Percentiles rank a stretch among this genome's conserved stretches.
These are phyloP conservation scores for Lepidocyrtinus sp. DNA, from an alignment of 2,888 invertebrate genomes.

Conservation along the genomic window DNA sequence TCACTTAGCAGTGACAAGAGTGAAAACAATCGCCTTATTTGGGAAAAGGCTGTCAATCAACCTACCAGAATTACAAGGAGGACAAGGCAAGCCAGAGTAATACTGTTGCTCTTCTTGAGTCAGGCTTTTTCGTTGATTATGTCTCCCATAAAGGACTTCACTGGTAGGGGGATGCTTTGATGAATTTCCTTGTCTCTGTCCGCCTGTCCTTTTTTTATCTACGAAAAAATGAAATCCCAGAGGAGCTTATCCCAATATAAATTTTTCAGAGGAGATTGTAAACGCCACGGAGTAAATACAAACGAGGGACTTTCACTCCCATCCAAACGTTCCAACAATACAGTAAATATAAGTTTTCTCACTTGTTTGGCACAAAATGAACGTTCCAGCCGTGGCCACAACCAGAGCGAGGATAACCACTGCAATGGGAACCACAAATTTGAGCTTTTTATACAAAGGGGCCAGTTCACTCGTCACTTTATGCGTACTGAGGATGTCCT, in stretches of 20 bases:
- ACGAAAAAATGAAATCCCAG: slow-evolving; percentile 18
- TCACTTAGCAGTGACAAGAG: too few species aligned
- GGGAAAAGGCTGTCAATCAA: too few species aligned
- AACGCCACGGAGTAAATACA: too few species aligned
- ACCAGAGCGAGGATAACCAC: slow-evolving; percentile 60
- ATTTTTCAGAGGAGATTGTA: too few species aligned
- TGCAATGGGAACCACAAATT: slow-evolving; percentile 62
- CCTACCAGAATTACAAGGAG: slow-evolving; percentile 58
- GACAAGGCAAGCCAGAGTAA: slow-evolving; percentile 63
- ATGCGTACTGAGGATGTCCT: slow-evolving; percentile 64
- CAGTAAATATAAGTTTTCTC: slow-evolving; percentile 27
- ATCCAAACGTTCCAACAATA: too few species aligned
- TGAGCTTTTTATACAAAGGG: slow-evolving; percentile 66
- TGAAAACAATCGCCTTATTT: too few species aligned
- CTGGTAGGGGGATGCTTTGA: slow-evolving; percentile 55
- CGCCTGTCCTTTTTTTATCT: slow-evolving; percentile 42
- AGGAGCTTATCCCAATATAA: too few species aligned
- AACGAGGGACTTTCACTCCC: too few species aligned
- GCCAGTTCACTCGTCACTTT: slow-evolving; percentile 66
- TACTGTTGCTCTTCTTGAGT: slow-evolving; percentile 59
- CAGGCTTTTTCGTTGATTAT: slow-evolving; percentile 54
- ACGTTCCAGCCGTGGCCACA: slow-evolving; percentile 61
- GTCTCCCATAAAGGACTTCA: slow-evolving; percentile 58
- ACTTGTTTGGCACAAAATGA: slow-evolving; percentile 67
- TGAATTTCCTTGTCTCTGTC: slow-evolving; percentile 41